Conservation (phyloP, 2,113 vertebrate genomes). For the Carassius auratus region DNA sequence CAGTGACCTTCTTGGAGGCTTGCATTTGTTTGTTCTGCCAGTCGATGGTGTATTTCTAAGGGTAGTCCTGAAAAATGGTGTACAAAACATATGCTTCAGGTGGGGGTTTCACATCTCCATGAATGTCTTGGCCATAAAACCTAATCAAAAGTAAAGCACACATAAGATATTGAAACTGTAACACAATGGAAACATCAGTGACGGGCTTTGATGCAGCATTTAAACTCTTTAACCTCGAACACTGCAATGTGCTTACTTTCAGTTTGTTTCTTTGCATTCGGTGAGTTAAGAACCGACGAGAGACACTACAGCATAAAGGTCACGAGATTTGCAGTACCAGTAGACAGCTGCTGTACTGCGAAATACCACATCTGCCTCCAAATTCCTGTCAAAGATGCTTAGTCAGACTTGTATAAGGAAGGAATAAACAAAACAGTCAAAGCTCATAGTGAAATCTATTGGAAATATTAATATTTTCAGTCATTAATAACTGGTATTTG, state of each 20-base stretch:
- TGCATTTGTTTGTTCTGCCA: conserved; percentile 66
- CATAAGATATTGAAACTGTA: neutral
- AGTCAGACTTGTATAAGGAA: conserved; percentile 3
- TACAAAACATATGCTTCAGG: conserved; percentile 85
- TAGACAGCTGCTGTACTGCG: conserved; percentile 91
- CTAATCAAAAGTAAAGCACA: conserved; percentile 51
- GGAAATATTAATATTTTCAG: neutral
- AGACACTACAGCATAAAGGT: conserved; percentile 92
- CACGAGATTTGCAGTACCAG: conserved; percentile 92
- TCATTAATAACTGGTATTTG: neutral
- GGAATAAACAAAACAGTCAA: conserved; percentile 28
- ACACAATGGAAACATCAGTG: conserved; percentile 20
- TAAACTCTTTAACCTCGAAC: neutral
- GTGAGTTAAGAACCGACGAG: conserved; percentile 92
- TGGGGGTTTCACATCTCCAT: conserved; percentile 86
- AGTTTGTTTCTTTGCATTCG: conserved; percentile 95
- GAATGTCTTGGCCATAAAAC: conserved; percentile 89
- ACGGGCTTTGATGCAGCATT: conserved; percentile 2
- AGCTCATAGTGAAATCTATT: neutral
- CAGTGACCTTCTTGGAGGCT: conserved; percentile 54
- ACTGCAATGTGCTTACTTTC: conserved; percentile 80
- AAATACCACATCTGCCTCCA: conserved; percentile 90
- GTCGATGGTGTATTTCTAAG: conserved; percentile 83
- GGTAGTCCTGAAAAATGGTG: conserved; percentile 83
- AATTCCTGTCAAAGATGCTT: conserved; percentile 76